Conservation (phyloP, 2,888 invertebrate genomes). For the Pedicia rivosa region DNA sequence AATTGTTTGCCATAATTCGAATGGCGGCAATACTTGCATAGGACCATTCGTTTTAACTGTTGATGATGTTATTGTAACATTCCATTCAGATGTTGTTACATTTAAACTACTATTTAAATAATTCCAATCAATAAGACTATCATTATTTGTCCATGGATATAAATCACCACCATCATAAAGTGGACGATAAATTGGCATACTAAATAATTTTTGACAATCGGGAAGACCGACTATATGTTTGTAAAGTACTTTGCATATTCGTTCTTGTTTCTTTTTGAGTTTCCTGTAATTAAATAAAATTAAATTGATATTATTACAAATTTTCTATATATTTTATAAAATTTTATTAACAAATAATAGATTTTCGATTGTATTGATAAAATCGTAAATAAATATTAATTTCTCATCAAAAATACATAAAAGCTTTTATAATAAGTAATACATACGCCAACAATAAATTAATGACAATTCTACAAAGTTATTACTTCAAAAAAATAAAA, state of each 20-base stretch:
- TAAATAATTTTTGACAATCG: conserved; percentile 43
- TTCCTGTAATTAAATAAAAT: conserved; percentile 39
- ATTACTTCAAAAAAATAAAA: no score
- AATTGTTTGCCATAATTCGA: conserved; percentile 78
- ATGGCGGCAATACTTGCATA: conserved; percentile 59
- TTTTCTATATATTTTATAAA: no score
- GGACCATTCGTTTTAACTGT: conserved; percentile 16
- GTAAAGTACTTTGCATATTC: conserved; percentile 50
- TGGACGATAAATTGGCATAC: conserved; percentile 29
- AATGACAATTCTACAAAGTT: no score
- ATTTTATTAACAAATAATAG: no score
- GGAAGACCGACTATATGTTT: conserved; percentile 39
- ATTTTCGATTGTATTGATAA: no score
- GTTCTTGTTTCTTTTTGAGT: conserved; percentile 54
- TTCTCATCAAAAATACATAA: no score
- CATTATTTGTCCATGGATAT: conserved; percentile 21
- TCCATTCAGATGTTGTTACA: conserved; percentile 15
- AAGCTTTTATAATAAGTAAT: no score
- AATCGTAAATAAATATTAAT: no score
- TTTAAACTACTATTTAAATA: conserved; percentile 20
- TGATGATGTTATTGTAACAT: conserved; percentile 1
- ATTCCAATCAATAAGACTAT: conserved; percentile 20
- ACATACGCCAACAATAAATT: no score
- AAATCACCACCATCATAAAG: conserved; percentile 29
- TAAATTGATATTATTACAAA: not conserved